These are phyloP conservation scores for Epicauta chinensis DNA, from an alignment of 1,140 invertebrate species.

Conservation along the genomic window DNA sequence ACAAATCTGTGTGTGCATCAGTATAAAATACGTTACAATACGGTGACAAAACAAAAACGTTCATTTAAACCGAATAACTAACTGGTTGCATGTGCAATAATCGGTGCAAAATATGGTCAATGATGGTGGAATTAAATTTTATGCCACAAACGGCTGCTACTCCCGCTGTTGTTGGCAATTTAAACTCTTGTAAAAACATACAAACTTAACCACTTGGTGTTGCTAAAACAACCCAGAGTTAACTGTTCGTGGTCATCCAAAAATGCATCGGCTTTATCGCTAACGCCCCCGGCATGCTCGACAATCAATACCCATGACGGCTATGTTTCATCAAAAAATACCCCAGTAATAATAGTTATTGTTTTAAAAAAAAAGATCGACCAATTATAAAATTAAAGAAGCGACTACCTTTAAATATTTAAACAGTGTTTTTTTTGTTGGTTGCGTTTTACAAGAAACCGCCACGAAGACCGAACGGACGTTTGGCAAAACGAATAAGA, in stretches of 20 bases:
- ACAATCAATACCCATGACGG: not conserved
- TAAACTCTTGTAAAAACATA: conserved; percentile 32
- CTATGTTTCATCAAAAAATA: not conserved
- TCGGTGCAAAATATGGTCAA: conserved; percentile 20
- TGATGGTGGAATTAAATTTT: conserved; percentile 29
- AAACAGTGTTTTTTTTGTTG: conserved; percentile 8
- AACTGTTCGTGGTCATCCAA: conserved; percentile 26
- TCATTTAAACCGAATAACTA: conserved; percentile 16
- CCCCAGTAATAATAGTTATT: not conserved
- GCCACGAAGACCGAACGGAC: conserved; percentile 1
- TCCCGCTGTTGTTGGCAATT: too few relatives aligned
- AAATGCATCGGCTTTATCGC: conserved; percentile 16
- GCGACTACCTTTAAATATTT: conserved; percentile 19
- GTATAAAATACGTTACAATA: too few relatives aligned
- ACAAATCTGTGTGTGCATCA: too few relatives aligned
- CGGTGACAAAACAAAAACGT: conserved; percentile 1
- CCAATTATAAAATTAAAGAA: not conserved
- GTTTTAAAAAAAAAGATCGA: not conserved
- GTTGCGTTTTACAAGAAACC: not conserved
- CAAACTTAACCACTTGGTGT: conserved; percentile 26
- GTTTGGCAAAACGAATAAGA: conserved; percentile 30
- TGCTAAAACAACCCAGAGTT: conserved; percentile 21
- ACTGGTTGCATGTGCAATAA: conserved; percentile 21
- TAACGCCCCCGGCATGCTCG: not conserved
- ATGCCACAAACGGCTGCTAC: conserved; percentile 28